Evolutionary conservation across 2,797 vertebrate species (phyloP), one percentile per base, ranked within the genome.

Genomic region (Australoheros facetus): DNA sequence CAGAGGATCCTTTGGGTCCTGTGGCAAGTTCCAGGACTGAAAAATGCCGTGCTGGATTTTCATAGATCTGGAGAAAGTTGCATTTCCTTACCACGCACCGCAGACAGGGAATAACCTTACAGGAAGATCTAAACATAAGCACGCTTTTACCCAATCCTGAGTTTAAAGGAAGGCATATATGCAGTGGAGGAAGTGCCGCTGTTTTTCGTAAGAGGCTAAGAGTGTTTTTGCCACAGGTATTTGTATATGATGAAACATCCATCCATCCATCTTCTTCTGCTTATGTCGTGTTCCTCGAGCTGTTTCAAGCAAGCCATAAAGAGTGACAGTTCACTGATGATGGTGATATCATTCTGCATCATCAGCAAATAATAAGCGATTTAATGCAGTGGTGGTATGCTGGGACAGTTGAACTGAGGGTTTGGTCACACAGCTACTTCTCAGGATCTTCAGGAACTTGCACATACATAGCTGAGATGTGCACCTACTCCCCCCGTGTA

Each of bases 361-460:
- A 45, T 28, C 26, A 45, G 39, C 14, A 45, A 64, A 64, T 0
- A 45, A 64, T 17, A 8, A 45, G 39, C 16, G 42, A 26, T 42
- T 28, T 64, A 45, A 62, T 64, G 39, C 23, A 19, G 39, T 16
- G 48, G 26, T 0, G 14, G 26, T 64, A 0, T 64, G 39, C 60
- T 45, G 26, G 62, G 6, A 69, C 12, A 28, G 16, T 9, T 69
- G 23, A 12, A 48, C 3, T 66, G 60, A 64, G 23, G 60, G 21
- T 45, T 64, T 45, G 60, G 37, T 45, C 9, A 64, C 23, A 66
- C 37, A 66, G 16, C 42, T 66, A 26, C 42, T 48, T 66, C 42
- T 66, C 5, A 19, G 3, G 62, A 48, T 48, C 42, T 51, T 51
- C 42, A 19, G 60, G 37, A 69, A 48, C 19, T 59, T 59, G 57